Conservation (phyloP, 30 jellyfish, hydroid and myxozoan species). For the Cassiopea xamachana region DNA sequence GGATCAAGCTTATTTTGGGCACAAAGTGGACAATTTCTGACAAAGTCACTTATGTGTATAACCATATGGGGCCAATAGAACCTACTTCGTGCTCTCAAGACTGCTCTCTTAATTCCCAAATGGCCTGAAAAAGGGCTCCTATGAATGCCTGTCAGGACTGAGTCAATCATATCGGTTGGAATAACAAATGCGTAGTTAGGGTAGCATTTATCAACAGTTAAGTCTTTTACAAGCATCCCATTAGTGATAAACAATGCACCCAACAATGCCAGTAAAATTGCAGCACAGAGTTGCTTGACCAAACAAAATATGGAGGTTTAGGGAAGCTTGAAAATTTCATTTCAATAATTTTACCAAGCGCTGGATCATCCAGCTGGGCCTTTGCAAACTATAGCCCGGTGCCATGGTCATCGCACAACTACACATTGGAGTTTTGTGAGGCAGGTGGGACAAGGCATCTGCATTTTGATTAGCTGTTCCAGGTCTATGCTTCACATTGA, state of each 20-base stretch:
- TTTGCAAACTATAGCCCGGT: too few relatives aligned
- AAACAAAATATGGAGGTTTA: slow-evolving; percentile 5
- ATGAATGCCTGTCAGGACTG: slow-evolving; percentile 4
- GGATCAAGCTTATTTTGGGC: neutral
- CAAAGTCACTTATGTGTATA: neutral
- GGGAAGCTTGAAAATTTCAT: neutral
- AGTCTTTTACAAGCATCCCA: neutral
- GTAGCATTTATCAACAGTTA: neutral
- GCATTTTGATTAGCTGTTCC: too few relatives aligned
- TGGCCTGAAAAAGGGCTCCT: slow-evolving; percentile 24
- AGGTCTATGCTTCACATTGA: too few relatives aligned
- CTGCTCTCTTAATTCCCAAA: neutral
- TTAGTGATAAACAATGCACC: neutral
- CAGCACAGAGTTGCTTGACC: neutral
- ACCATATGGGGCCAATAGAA: neutral
- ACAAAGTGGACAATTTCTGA: neutral
- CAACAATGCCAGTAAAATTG: neutral
- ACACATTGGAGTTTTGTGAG: too few relatives aligned
- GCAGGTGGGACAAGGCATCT: too few relatives aligned
- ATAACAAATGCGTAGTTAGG: neutral
- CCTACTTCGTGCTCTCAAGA: neutral
- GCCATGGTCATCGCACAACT: too few relatives aligned
- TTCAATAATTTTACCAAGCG: neutral
- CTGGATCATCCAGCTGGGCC: neutral
- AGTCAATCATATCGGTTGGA: neutral